Evolutionary conservation across 2,888 invertebrate genomes (phyloP).

Genomic region (Drosophila koepferae): DNA sequence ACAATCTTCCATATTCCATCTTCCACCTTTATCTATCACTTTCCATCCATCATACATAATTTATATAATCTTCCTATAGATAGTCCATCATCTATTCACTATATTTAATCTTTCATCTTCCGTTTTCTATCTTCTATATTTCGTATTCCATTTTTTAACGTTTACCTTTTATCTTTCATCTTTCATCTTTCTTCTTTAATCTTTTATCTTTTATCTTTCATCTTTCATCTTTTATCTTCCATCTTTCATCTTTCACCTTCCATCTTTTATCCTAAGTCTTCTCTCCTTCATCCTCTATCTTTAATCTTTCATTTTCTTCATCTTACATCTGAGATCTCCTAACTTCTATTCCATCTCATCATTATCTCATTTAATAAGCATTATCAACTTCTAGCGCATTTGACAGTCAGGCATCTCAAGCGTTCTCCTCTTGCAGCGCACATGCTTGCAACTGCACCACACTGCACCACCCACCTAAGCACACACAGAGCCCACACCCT

Average conservation of each 20-base stretch:
- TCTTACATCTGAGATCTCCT: background rate
- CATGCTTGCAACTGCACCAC: conserved; percentile 31
- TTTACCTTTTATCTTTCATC: too few species aligned
- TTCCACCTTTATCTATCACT: background rate
- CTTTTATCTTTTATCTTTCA: background rate
- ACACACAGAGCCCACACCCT: background rate
- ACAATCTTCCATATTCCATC: background rate
- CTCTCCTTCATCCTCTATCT: background rate
- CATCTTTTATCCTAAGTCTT: background rate
- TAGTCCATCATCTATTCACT: too few species aligned
- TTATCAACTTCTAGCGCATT: background rate
- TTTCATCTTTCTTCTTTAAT: background rate
- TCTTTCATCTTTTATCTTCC: too few species aligned
- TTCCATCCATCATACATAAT: too few species aligned
- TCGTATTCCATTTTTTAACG: too few species aligned
- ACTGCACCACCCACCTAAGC: conserved; percentile 3
- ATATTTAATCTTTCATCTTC: too few species aligned
- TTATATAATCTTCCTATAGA: too few species aligned
- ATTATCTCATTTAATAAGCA: background rate
- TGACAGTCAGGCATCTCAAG: background rate
- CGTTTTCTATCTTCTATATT: too few species aligned
- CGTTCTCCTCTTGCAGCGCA: background rate
- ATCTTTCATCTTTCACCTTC: background rate
- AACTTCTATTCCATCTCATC: background rate
- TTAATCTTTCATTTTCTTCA: background rate